These are phyloP conservation scores for Perizoma flavofasciatum DNA, from an alignment of 2,888 invertebrate species.

Conservation along the genomic window DNA sequence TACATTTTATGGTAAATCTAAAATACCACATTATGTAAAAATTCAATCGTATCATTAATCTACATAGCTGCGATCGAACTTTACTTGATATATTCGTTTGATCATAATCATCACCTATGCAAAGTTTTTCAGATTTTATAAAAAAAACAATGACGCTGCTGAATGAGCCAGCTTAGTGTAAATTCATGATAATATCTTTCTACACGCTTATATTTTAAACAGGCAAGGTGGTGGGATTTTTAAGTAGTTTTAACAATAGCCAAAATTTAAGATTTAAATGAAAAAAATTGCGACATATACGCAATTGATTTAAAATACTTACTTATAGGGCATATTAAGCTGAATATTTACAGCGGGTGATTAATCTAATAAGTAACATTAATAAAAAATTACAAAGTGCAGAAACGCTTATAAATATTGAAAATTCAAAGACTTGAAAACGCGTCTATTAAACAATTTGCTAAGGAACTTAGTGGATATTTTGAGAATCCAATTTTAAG, in stretches of 20 bases:
- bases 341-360: constrained; percentile 26
- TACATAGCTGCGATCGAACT: no score
- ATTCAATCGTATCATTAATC: no score
- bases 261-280: constrained; percentile 1
- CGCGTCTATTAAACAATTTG: constrained; percentile 10
- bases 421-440: constrained; percentile 4
- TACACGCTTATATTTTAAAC: constrained; percentile 18
- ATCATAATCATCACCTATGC: no score
- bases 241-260: constrained; percentile 26
- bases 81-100: no score
- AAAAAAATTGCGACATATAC: constrained; percentile 10
- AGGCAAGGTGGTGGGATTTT: constrained; percentile 33
- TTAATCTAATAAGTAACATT: constrained; percentile 9
- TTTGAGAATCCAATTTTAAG: constrained; percentile 1
- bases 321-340: constrained; percentile 14
- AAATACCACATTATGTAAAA: no score
- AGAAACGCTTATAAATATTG: constrained; percentile 12
- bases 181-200: constrained; percentile 15
- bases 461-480: constrained; percentile 11
- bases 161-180: constrained; percentile 23
- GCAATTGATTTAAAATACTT: constrained; percentile 14
- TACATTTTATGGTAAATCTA: neutral
- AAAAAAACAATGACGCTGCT: no score
- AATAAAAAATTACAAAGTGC: constrained; percentile 15
- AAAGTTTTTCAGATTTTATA: no score